Percentiles rank a stretch among this genome's conserved stretches.
These are phyloP conservation scores for Ceyx margarethae DNA, from an alignment of 2,113 vertebrate genomes.

Conservation along the genomic window DNA sequence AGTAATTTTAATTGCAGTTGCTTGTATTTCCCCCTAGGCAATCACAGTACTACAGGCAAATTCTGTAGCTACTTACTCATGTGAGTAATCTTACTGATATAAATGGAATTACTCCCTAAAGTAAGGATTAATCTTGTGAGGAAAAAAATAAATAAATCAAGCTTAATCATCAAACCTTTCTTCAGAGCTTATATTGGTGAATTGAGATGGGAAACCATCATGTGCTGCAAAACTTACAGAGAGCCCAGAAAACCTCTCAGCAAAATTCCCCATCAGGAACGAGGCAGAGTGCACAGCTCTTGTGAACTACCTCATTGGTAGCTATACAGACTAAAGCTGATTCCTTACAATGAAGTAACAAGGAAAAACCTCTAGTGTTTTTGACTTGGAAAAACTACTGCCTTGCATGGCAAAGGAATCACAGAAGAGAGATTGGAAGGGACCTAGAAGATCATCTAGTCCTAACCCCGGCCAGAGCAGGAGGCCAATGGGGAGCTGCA, in stretches of 20 bases:
- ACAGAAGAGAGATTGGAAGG: no score
- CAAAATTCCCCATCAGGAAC: neutral
- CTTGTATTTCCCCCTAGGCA: slow-evolving; percentile 54
- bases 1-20: slow-evolving; percentile 49
- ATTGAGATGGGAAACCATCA: neutral
- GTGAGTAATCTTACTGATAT: slow-evolving; percentile 41
- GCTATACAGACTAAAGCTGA: neutral
- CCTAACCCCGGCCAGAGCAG: no score
- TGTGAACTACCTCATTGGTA: neutral
- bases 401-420: neutral
- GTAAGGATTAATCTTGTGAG: slow-evolving; percentile 48
- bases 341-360: neutral
- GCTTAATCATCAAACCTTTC: slow-evolving; percentile 58
- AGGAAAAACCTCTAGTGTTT: neutral
- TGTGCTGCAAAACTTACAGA: neutral
- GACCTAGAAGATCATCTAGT: no score
- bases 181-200: neutral
- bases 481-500: neutral
- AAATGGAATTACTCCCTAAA: slow-evolving; percentile 29
- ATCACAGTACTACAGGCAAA: slow-evolving; percentile 25
- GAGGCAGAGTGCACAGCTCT: neutral
- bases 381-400: neutral
- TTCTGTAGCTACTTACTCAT: slow-evolving; percentile 39
- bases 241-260: neutral
- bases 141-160: neutral